Base-by-base conservation (phyloP, 2,888 invertebrate genomes). In the Bimastos eiseni region DNA sequence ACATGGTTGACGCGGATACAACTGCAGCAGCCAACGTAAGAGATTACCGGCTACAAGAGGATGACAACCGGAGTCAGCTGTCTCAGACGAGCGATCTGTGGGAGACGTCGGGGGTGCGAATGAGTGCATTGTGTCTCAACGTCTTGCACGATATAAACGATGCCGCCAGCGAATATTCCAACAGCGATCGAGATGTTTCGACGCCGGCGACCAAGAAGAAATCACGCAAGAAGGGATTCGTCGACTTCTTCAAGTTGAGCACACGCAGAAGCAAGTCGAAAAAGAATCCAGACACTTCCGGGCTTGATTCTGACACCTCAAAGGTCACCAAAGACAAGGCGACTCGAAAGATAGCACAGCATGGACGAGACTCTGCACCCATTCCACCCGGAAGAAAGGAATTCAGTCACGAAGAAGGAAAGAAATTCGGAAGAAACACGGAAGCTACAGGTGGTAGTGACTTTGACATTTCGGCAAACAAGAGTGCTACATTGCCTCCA, bases 121-220 rank as follows among this genome's bases (percentile, higher is more conserved):
- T 86, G 86, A 86, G 86, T 37, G 86, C 86, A 34, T 37, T 86
- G 86, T 86, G 86, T 37, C 86, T 86, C 86, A 86, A 86, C 36
- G 86, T 86, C 21, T 37, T 86, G 86, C 86, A 86, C 34, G 86
- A 86, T 33, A 86, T 86, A 15, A 86, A 15, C 86, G 86, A 86
- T 30, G 86, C 86, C 19, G 86, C 37, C 86, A 86, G 86, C 17
- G 36, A 36, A 37, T 86, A 30, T 24, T 86, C 86, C 34, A 37
- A 0, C 86, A 37, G 37, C 37, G 86, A 86, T 8, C 36, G 86
- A 86, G 70, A n/a, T 13, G n/a, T n/a, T n/a, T 21, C 86, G 33
- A 15, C 34, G 33, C 17, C 33, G 24, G 36, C 36, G 86, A 36
- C 86, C 8, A 86, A 34, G 36, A 86, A 86, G 36, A 36, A 86